phyloP scores from a whole-genome alignment of 2,888 invertebrate genomes.

The Idaea straminata region DNA sequence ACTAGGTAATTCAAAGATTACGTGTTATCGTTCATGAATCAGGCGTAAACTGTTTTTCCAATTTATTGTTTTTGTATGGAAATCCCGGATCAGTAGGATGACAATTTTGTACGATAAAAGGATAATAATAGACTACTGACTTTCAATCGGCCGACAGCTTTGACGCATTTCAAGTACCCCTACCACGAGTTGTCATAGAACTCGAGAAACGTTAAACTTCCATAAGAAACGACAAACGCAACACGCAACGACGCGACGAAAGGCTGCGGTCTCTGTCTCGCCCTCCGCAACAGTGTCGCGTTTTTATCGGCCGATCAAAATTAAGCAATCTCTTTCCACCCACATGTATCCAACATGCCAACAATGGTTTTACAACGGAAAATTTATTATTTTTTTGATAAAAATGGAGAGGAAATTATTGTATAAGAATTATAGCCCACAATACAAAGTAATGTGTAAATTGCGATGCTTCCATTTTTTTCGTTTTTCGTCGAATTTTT shows the following conservation, averaged over 20 bases:
- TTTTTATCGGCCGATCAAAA: neutral
- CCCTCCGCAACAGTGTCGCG: neutral
- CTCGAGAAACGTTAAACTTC: too few species aligned
- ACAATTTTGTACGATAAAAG: constrained; percentile 14
- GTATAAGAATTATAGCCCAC: neutral
- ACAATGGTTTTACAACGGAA: neutral
- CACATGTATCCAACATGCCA: neutral
- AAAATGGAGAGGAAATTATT: neutral
- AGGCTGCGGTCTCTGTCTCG: too few species aligned
- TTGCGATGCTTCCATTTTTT: neutral
- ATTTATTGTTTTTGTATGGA: constrained; percentile 40
- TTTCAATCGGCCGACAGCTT: neutral
- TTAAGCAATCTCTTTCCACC: neutral
- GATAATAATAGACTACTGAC: neutral
- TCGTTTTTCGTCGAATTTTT: neutral
- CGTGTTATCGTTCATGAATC: constrained; percentile 32
- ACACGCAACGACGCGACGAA: too few species aligned
- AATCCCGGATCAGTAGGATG: constrained; percentile 29
- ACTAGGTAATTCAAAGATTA: constrained; percentile 19
- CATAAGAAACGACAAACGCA: too few species aligned
- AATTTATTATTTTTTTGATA: constrained; percentile 1
- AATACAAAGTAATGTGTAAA: neutral
- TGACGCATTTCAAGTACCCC: neutral
- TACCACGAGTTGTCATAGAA: neutral
- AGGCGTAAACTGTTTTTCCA: constrained; percentile 22